Evolutionary conservation across 2,888 invertebrate genomes (phyloP).

Genomic region (Eumacrocentrus americanus): DNA sequence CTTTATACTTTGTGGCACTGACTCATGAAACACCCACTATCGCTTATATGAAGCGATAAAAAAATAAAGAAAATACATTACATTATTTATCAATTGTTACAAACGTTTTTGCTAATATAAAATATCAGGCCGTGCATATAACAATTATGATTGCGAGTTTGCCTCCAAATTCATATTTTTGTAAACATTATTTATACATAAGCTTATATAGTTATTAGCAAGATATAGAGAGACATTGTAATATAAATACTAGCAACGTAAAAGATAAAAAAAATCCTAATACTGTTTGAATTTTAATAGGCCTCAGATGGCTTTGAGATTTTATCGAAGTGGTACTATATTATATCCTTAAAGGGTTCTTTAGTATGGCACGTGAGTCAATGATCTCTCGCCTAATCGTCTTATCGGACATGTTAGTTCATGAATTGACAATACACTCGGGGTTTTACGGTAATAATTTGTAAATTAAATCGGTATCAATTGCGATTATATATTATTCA

Average conservation of each 20-base stretch:
- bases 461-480: not conserved
- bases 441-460: not conserved
- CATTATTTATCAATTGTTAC: constrained; percentile 26
- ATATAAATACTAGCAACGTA: constrained; percentile 1
- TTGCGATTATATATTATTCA: constrained; percentile 3
- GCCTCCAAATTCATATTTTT: constrained; percentile 61
- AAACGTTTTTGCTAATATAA: constrained; percentile 31
- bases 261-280: constrained; percentile 23
- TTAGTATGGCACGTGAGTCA: constrained; percentile 1
- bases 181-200: constrained; percentile 56
- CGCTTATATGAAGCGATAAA: not conserved
- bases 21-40: not conserved
- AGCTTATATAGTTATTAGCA: constrained; percentile 32
- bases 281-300: constrained; percentile 1
- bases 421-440: constrained; percentile 10
- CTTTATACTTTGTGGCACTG: constrained; percentile 6
- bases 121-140: constrained; percentile 41
- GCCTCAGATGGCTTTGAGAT: constrained; percentile 9
- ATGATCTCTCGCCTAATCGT: not conserved
- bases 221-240: constrained; percentile 27
- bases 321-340: constrained; percentile 7
- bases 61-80: constrained; percentile 20
- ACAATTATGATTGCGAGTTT: constrained; percentile 48
- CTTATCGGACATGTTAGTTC: not conserved
- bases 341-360: not conserved